Conservation (phyloP, 2,113 vertebrate genomes). For the Nothocercus julius region DNA sequence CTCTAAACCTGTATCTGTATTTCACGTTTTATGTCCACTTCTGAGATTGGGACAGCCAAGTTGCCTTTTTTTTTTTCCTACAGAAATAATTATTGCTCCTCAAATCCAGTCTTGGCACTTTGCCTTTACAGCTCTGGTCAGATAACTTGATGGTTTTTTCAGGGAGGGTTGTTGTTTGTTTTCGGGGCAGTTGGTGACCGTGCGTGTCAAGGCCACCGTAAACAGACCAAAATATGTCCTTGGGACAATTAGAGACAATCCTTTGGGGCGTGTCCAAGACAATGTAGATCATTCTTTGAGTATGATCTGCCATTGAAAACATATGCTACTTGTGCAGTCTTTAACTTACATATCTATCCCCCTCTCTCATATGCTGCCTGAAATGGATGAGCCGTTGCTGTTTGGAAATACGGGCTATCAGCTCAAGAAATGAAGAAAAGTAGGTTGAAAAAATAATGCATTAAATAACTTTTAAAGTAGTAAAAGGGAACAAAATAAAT, state of each 20-base stretch:
- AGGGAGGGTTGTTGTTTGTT: not conserved
- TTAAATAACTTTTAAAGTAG: not conserved
- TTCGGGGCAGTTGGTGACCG: not conserved
- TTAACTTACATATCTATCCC: not conserved
- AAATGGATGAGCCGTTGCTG: not conserved
- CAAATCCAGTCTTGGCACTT: not conserved
- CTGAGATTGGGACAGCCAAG: not conserved
- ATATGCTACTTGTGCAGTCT: not conserved
- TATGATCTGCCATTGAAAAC: not conserved
- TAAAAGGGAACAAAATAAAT: not conserved
- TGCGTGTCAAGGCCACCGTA: not conserved
- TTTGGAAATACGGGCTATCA: not conserved
- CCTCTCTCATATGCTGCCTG: not conserved
- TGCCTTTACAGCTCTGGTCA: not conserved
- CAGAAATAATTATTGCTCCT: not conserved
- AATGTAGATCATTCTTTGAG: not conserved
- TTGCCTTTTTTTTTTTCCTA: not conserved
- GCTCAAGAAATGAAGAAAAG: not conserved
- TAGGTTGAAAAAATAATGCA: not conserved
- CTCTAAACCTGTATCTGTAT: accelerated
- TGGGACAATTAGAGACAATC: not conserved
- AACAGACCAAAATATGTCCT: not conserved
- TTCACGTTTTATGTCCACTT: accelerated
- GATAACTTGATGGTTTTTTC: not conserved
- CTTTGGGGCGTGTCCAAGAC: not conserved